Conservation (phyloP, 2,113 vertebrate genomes). For the Pithys albifrons region DNA sequence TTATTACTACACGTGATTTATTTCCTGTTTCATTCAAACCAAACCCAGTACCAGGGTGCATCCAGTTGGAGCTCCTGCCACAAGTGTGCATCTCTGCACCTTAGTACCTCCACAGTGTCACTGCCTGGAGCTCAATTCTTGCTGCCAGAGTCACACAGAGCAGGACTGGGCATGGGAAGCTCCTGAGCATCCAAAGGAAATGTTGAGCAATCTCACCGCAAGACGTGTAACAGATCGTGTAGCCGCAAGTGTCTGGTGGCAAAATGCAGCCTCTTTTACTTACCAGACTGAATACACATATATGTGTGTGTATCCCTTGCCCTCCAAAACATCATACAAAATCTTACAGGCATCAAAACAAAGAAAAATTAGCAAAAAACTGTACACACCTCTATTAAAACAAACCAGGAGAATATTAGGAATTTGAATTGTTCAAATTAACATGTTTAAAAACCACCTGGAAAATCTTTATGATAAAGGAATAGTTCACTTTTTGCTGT, state of each 20-base stretch:
- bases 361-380: fast-evolving
- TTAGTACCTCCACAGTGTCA: not conserved
- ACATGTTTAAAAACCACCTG: not conserved
- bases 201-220: fast-evolving
- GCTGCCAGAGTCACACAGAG: not conserved
- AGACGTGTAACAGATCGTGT: not conserved
- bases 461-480: not conserved
- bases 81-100: fast-evolving
- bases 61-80: not conserved
- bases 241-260: not conserved
- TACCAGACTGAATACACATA: not conserved
- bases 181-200: not conserved
- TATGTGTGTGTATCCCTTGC: fast-evolving
- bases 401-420: not conserved
- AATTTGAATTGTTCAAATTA: not conserved
- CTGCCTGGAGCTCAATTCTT: not conserved
- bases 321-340: not conserved
- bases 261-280: not conserved
- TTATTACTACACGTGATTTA: not conserved
- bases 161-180: not conserved
- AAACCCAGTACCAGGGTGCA: not conserved
- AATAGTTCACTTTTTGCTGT: not conserved
- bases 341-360: not conserved
- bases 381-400: not conserved
- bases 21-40: not conserved